Conservation (phyloP, 2,797 vertebrate genomes). For the Darevskia nairensis region DNA sequence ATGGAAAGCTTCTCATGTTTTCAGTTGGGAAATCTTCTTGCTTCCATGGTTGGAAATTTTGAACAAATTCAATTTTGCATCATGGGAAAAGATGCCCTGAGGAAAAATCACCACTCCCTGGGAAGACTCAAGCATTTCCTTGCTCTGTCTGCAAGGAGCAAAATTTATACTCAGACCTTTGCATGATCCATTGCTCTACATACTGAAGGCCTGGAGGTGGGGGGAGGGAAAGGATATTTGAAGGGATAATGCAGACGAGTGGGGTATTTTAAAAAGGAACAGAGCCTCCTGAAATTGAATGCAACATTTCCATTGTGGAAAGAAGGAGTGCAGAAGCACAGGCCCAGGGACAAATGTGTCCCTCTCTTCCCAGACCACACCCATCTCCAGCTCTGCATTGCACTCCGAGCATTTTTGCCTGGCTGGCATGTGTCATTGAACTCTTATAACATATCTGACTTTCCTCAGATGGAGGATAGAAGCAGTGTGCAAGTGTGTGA, state of each 20-base stretch:
- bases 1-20: conserved; percentile 72
- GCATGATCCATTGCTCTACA: not conserved
- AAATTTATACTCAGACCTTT: conserved; percentile 8
- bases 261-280: not conserved
- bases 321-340: too few relatives aligned
- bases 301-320: not conserved
- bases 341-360: too few relatives aligned
- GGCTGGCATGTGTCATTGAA: too few relatives aligned
- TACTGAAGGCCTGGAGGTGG: not conserved
- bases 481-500: too few relatives aligned
- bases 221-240: not conserved
- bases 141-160: not conserved
- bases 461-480: too few relatives aligned
- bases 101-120: conserved; percentile 51
- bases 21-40: conserved; percentile 69
- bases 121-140: conserved; percentile 46
- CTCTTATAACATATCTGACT: too few relatives aligned
- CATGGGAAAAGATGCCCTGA: conserved; percentile 60
- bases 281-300: not conserved
- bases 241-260: not conserved
- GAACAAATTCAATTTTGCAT: conserved; percentile 69
- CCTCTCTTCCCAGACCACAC: too few relatives aligned
- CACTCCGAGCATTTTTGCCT: too few relatives aligned
- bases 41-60: conserved; percentile 70
- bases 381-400: too few relatives aligned